phyloP scores from a whole-genome alignment of 2,797 vertebrate species.

The Pangasius sanitwongsei region DNA sequence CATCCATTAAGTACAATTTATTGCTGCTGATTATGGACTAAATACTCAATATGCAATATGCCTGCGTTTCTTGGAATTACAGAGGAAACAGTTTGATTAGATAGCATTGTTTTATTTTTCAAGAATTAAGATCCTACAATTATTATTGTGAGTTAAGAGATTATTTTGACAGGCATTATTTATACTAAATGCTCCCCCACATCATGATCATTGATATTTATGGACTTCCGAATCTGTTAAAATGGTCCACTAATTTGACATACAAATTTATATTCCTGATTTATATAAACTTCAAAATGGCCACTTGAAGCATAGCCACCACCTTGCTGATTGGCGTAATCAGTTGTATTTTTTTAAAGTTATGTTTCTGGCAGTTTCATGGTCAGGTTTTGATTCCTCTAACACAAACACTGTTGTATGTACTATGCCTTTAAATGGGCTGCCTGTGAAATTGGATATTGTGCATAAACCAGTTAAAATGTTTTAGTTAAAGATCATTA shows the following conservation, averaged over 20 bases:
- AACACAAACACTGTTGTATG: neutral
- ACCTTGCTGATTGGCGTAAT: neutral
- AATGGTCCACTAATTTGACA: neutral
- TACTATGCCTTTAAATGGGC: neutral
- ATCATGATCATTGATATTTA: neutral
- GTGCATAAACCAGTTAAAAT: neutral
- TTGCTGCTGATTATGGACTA: neutral
- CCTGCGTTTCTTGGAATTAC: neutral
- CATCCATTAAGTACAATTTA: neutral
- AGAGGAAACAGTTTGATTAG: neutral
- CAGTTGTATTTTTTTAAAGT: neutral
- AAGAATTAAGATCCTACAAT: neutral
- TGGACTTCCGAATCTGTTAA: neutral
- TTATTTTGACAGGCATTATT: neutral
- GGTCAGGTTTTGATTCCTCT: neutral
- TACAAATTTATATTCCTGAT: neutral
- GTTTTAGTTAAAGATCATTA: slow-evolving; percentile 10
- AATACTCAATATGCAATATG: neutral
- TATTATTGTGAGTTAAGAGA: neutral
- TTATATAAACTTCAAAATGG: neutral
- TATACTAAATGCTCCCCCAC: neutral
- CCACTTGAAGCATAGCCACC: no score
- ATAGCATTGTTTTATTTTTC: neutral
- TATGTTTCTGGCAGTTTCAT: neutral
- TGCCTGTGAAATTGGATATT: neutral